Percentiles rank a stretch among this genome's conserved stretches.
phyloP scores from a whole-genome alignment of 2,113 vertebrate genomes.

The Chrysochloris asiatica region DNA sequence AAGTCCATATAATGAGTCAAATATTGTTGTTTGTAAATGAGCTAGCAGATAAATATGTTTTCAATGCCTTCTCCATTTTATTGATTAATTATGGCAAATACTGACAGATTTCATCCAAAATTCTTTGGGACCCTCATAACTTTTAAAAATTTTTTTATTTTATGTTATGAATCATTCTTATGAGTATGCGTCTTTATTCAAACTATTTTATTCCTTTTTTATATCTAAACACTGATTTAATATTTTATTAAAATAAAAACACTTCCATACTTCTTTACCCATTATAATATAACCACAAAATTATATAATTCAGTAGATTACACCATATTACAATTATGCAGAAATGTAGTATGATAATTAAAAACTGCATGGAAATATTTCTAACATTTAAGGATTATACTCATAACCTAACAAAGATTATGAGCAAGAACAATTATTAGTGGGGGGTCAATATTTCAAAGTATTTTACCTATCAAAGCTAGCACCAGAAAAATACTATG shows the following conservation, averaged over 20 bases:
- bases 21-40: too few species aligned
- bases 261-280: slow-evolving; percentile 53
- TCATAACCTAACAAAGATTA: slow-evolving; percentile 47
- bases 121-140: too few species aligned
- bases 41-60: too few species aligned
- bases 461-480: slow-evolving; percentile 53
- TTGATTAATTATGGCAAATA: too few species aligned
- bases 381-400: slow-evolving; percentile 8
- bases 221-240: slow-evolving; percentile 72
- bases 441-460: slow-evolving; percentile 31
- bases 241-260: slow-evolving; percentile 68
- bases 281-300: slow-evolving; percentile 69
- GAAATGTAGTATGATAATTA: slow-evolving; percentile 64
- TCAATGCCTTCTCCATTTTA: too few species aligned
- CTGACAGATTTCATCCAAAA: too few species aligned
- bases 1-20: too few species aligned
- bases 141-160: too few species aligned
- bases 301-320: slow-evolving; percentile 61
- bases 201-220: too few species aligned
- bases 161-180: too few species aligned
- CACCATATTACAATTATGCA: slow-evolving; percentile 58
- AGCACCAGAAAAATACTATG: slow-evolving; percentile 52
- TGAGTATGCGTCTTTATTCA: too few species aligned
- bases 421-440: slow-evolving; percentile 34
- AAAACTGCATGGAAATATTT: slow-evolving; percentile 45